Evolutionary conservation across 1,140 invertebrate species (phyloP).

Genomic region (Calosoma granatense): DNA sequence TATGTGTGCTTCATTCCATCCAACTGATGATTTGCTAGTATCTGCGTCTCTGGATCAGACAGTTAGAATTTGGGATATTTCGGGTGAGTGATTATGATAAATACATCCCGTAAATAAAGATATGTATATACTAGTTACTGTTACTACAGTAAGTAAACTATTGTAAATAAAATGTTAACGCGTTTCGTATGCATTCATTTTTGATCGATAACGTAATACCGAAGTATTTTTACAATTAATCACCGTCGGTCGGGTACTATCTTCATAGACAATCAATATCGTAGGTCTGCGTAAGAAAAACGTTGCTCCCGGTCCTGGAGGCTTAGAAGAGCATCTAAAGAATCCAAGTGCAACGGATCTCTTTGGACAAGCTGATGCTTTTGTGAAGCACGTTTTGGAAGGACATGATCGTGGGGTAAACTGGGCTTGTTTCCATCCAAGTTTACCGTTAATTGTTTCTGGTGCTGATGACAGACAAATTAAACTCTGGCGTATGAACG

Average conservation of each 20-base stretch:
- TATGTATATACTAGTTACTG: conserved; percentile 2
- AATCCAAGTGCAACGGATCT: conserved; percentile 86
- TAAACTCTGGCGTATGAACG: conserved; percentile 99
- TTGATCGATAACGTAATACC: no score
- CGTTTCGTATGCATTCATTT: no score
- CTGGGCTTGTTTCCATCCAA: conserved; percentile 96
- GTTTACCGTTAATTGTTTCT: conserved; percentile 89
- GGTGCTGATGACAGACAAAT: conserved; percentile 96
- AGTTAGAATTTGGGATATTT: conserved; percentile 98
- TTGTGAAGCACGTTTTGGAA: conserved; percentile 96
- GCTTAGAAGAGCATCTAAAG: conserved; percentile 80
- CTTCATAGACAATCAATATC: no score
- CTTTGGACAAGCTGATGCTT: conserved; percentile 94
- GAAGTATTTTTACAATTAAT: no score
- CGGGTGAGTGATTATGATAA: no score
- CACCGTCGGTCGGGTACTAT: no score
- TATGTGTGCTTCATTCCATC: conserved; percentile 99
- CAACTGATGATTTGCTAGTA: conserved; percentile 91
- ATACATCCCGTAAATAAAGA: conserved; percentile 7
- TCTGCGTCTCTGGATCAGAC: conserved; percentile 97
- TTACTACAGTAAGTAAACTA: not conserved
- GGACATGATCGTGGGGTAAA: conserved; percentile 97
- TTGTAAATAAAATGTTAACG: no score
- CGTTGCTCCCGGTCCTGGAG: conserved; percentile 86
- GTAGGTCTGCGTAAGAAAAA: conserved; percentile 89